Conservation (phyloP, 1,140 invertebrate genomes). For the Drosophila navojoa region DNA sequence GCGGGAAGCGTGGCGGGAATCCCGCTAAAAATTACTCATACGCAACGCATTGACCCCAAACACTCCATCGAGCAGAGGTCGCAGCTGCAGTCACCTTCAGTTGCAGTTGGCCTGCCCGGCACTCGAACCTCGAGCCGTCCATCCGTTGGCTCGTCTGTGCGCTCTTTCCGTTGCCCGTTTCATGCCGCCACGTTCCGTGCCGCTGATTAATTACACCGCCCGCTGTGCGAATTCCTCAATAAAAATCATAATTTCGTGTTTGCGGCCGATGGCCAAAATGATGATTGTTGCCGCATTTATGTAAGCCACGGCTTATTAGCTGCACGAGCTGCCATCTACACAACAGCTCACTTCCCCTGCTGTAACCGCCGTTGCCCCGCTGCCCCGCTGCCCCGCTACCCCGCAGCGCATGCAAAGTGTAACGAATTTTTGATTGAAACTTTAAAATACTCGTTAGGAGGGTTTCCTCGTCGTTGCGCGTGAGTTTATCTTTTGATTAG, state of each 20-base stretch:
- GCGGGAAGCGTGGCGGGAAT: not conserved
- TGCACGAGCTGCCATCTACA: conserved; percentile 65
- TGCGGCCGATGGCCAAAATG: conserved; percentile 69
- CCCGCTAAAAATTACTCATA: conserved; percentile 37
- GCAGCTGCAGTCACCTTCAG: conserved; percentile 11
- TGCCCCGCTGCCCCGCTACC: not conserved
- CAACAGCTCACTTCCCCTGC: conserved; percentile 6
- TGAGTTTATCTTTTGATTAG: conserved; percentile 82
- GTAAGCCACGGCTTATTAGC: conserved; percentile 79
- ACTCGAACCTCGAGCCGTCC: conserved; percentile 60
- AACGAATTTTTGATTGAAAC: conserved; percentile 81
- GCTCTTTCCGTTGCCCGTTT: conserved; percentile 52
- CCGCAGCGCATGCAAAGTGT: conserved; percentile 60
- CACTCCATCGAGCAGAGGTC: not conserved
- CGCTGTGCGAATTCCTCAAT: conserved; percentile 81
- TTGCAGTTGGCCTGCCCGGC: conserved; percentile 54
- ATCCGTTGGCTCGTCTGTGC: conserved; percentile 46
- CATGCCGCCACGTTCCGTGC: conserved; percentile 57
- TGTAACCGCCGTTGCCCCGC: not conserved
- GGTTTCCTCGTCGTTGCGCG: conserved; percentile 66
- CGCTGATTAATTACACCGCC: conserved; percentile 82
- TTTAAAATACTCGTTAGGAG: conserved; percentile 80
- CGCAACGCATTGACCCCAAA: conserved; percentile 37
- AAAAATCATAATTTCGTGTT: conserved; percentile 82
- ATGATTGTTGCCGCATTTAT: conserved; percentile 82